A percentile compares a stretch with the other conserved stretches of the same genome.
Evolutionary conservation across 2,797 vertebrate species (phyloP).

Genomic region (Atherinosoma microstoma): DNA sequence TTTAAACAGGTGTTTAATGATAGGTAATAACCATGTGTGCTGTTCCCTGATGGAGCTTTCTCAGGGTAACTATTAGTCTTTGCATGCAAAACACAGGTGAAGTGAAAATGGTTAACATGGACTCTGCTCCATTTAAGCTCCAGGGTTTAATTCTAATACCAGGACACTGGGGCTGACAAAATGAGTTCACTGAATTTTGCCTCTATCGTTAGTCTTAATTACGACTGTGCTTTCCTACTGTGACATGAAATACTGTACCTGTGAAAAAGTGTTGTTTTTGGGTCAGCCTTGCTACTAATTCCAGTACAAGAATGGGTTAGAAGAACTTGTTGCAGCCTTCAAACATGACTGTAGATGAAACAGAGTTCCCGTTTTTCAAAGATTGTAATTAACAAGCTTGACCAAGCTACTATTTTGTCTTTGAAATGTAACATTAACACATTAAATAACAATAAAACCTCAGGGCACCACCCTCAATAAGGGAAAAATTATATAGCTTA

Average conservation of each 20-base stretch:
- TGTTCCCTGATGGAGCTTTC: neutral
- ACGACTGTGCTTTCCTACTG: neutral
- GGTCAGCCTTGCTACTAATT: neutral
- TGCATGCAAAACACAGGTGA: neutral
- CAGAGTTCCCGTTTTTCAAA: neutral
- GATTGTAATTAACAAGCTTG: neutral
- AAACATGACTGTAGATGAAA: neutral
- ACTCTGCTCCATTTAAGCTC: neutral
- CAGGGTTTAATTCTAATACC: neutral
- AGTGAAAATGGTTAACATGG: neutral
- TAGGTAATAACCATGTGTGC: no score
- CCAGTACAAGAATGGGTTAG: neutral
- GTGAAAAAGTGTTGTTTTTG: neutral
- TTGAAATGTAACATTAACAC: no score
- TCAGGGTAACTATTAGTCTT: slow-evolving; percentile 1
- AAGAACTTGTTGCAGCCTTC: neutral
- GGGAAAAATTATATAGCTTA: no score
- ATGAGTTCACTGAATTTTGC: neutral
- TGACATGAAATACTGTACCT: neutral
- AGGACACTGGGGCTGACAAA: neutral
- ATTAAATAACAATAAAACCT: no score
- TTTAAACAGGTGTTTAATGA: no score
- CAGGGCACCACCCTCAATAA: no score
- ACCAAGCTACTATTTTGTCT: neutral
- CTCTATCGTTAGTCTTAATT: slow-evolving; percentile 4